phyloP scores from a whole-genome alignment of 2,888 invertebrate genomes.

The Campaea margaritaria region DNA sequence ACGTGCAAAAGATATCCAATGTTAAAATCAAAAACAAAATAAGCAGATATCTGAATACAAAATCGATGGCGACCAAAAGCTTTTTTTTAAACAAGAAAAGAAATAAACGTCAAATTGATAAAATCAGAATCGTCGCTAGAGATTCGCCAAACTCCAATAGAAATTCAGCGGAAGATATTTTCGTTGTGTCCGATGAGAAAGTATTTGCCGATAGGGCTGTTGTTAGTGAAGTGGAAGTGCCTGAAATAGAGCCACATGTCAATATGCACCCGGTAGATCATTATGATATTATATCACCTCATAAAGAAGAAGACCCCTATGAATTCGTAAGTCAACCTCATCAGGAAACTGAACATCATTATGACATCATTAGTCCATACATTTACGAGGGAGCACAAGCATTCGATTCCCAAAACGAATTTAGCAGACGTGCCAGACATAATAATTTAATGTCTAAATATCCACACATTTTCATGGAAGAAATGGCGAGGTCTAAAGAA shows the following conservation, averaged over 20 bases:
- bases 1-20: conserved; percentile 57
- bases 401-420: conserved; percentile 31
- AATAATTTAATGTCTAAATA: conserved; percentile 70
- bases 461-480: conserved; percentile 72
- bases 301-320: conserved; percentile 26
- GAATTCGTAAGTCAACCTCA: conserved; percentile 28
- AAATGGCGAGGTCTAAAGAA: conserved; percentile 56
- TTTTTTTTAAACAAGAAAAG: conserved; percentile 59
- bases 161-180: conserved; percentile 64
- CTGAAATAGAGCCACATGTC: conserved; percentile 43
- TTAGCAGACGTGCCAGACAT: conserved; percentile 52
- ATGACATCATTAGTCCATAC: conserved; percentile 49
- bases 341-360: conserved; percentile 41
- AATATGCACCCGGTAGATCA: conserved; percentile 28
- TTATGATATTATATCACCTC: conserved; percentile 24
- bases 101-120: conserved; percentile 66
- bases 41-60: conserved; percentile 63
- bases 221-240: conserved; percentile 53
- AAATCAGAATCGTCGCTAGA: conserved; percentile 67
- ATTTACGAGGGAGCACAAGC: conserved; percentile 45
- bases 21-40: conserved; percentile 60
- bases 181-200: conserved; percentile 65
- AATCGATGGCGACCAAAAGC: conserved; percentile 55
- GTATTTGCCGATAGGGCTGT: conserved; percentile 61
- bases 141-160: conserved; percentile 48